Base-by-base conservation (phyloP, 2,888 invertebrate genomes). In the Drosophila sordidula region DNA sequence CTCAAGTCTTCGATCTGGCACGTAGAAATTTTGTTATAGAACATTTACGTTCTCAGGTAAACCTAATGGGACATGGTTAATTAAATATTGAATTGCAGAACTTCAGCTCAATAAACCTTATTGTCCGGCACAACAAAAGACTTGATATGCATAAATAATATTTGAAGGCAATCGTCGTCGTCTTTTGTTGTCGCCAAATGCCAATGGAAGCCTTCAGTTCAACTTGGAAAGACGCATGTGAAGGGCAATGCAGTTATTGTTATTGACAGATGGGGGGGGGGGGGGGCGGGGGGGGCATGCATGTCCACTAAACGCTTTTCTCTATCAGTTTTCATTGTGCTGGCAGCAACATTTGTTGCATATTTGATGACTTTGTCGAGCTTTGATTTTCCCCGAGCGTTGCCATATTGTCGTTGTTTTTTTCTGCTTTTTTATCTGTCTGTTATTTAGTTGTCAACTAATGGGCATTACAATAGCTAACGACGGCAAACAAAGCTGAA, bases 341-440 rank as follows among this genome's bases (percentile, higher is more conserved):
- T 57, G 34, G 32, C 51, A 25, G 8, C 52, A 32, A 49, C 45
- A 62, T 58, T 38, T 18, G 36, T 36, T 61, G 61, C 74, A 58
- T 66, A 56, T 75, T 76, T 73, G 44, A 73, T 73, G 69, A 69
- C 42, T 54, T 51, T 74, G 68, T 62, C 52, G 46, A 39, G 51
- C 36, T 61, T 11, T 50, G 56, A 56, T 46, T 73, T 73, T 49
- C 11, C 16, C 32, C 6, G 38, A 36, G 29, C 14, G 26, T 44
- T 72, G 36, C 41, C 54, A 55, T 50, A 41, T 14, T 51, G 34
- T 25, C 26, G 29, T 16, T 34, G 34, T 8, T 14, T 65, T 39
- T 18, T 34, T 12, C 11, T 16, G 2, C 1, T 34, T 9, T 11
- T 39, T 3, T 25, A 29, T 5, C 1, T 25, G 2, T n/a, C 11